Base-by-base conservation (phyloP, 2,113 vertebrate species). In the Eira barbara region DNA sequence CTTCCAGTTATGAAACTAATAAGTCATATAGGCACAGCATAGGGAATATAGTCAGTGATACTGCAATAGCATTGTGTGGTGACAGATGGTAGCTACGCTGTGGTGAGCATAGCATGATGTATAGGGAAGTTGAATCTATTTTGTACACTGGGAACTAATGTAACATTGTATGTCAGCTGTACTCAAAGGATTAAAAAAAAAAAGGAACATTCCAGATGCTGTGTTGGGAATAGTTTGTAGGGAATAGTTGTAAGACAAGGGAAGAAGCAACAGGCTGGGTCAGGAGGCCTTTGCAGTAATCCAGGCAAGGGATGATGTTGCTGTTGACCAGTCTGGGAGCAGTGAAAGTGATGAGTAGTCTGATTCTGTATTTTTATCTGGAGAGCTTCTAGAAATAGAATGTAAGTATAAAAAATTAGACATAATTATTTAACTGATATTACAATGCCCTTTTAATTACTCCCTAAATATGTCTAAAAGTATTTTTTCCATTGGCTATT, bases 401-500 rank as follows among this genome's bases (percentile, higher is more conserved):
- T 78, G 15, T 89, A 36, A 93, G 36, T 47, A 81, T 80, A 73
- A 93, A 94, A 74, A 61, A 45, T 82, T 42, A 93, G 61, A n/a
- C 74, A 10, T 39, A n/a, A 57, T 88, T 87, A 27, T n/a, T 80
- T n/a, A 27, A 27, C 14, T 63, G 55, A 67, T 27, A 74, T 88
- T 92, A 61, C 23, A 83, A 18, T 84, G 71, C 13, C n/a, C 42
- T 83, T 88, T 69, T 88, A 96, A 82, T 89, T 83, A 34, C 29
- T 84, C 29, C 13, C 14, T 65, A 89, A 63, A 39, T 85, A 89
- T 71, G 2, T 61, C n/a, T 85, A 83, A 92, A 92, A 52, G 17
- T 61, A 97, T 27, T 83, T 92, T 96, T 96, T 89, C 80, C 42
- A 74, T 92, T 82, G 45, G 36, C 79, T 65, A 11, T 71, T 90